These are phyloP conservation scores for Candoia aspera DNA, from an alignment of 2,113 vertebrate species.

Conservation along the genomic window DNA sequence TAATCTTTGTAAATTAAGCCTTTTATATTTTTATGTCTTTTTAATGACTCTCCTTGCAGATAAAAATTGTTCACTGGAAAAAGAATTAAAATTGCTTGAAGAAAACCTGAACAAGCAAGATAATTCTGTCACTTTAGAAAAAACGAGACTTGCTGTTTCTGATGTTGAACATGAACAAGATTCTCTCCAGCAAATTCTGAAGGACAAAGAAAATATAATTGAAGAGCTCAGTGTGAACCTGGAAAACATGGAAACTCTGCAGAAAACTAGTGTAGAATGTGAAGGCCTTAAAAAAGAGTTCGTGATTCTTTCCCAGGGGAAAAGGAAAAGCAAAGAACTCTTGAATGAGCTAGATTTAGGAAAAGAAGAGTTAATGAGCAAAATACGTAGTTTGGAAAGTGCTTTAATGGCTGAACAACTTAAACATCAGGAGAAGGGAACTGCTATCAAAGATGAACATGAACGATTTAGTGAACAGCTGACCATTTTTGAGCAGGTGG, in stretches of 20 bases:
- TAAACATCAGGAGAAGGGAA: constrained; percentile 70
- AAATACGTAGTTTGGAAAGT: constrained; percentile 76
- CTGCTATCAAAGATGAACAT: constrained; percentile 73
- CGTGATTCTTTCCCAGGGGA: constrained; percentile 78
- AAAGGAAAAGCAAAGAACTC: constrained; percentile 78
- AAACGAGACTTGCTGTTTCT: constrained; percentile 74
- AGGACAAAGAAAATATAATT: constrained; percentile 78
- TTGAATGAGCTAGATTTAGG: constrained; percentile 74
- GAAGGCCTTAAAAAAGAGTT: constrained; percentile 75
- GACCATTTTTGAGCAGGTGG: constrained; percentile 74
- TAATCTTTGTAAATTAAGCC: constrained; percentile 1
- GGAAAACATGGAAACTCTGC: constrained; percentile 73
- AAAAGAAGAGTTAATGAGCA: constrained; percentile 74
- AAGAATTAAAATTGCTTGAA: constrained; percentile 77
- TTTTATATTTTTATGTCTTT: constrained; percentile 28
- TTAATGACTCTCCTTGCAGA: constrained; percentile 64
- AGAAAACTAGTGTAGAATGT: constrained; percentile 72
- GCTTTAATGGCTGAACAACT: constrained; percentile 68
- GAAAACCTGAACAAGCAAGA: constrained; percentile 80
- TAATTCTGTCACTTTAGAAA: constrained; percentile 70
- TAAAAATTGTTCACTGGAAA: constrained; percentile 76
- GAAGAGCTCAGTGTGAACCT: constrained; percentile 77
- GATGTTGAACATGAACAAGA: constrained; percentile 80
- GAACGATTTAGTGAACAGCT: constrained; percentile 72
- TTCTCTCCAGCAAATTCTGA: constrained; percentile 75